Conservation (phyloP, 2,888 invertebrate genomes). For the Epinotia ramella region DNA sequence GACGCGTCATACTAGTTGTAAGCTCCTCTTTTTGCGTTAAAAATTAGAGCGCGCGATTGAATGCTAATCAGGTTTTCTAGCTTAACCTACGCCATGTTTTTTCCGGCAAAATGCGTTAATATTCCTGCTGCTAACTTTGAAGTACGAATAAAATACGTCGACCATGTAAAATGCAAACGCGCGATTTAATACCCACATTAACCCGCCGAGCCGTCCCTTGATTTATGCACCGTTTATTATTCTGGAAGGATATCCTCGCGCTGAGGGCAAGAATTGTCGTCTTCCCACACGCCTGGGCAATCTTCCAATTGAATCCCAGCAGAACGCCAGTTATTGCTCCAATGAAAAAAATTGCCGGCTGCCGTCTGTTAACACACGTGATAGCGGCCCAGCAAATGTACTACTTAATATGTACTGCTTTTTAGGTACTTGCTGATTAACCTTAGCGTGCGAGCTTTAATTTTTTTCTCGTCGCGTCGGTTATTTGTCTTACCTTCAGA, state of each 20-base stretch:
- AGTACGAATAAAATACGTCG: not conserved
- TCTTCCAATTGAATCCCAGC: conserved; percentile 81
- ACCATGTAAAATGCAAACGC: conserved; percentile 21
- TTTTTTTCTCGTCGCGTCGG: not conserved
- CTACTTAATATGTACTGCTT: not conserved
- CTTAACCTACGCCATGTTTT: not conserved
- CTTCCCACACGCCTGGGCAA: conserved; percentile 79
- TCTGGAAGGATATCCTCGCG: conserved; percentile 84
- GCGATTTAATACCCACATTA: conserved; percentile 11
- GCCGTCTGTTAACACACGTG: conserved; percentile 53
- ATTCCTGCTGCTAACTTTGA: not conserved
- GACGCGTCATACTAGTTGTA: no score
- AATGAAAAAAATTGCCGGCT: conserved; percentile 80
- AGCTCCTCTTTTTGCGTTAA: no score
- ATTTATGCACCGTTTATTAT: conserved; percentile 62
- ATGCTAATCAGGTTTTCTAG: no score
- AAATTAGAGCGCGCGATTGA: no score
- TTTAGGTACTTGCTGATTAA: not conserved
- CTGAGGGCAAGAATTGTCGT: conserved; percentile 76
- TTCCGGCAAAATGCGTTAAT: not conserved
- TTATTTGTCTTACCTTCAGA: not conserved
- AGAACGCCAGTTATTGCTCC: conserved; percentile 76
- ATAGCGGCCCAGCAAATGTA: conserved; percentile 37
- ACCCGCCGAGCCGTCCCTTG: conserved; percentile 43
- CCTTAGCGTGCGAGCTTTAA: not conserved